phyloP scores from a whole-genome alignment of 2,113 vertebrate genomes.

The human region DNA sequence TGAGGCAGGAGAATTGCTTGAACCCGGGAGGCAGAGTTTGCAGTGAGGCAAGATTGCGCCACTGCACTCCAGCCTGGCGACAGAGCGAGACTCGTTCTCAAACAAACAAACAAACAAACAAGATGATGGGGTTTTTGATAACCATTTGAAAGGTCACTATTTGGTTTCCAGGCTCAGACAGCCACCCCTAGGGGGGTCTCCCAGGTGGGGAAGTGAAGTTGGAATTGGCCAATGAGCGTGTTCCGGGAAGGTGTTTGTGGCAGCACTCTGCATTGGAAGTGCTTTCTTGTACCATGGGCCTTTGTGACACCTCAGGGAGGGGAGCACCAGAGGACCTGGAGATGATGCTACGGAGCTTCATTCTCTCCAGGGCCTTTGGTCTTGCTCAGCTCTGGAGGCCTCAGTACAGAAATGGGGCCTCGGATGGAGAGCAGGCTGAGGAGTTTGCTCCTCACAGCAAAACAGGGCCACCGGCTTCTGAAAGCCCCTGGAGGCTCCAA shows the following conservation, averaged over 20 bases:
- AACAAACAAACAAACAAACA: too few species aligned
- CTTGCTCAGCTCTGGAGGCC: neutral
- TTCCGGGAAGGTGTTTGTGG: neutral
- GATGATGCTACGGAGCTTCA: accelerated
- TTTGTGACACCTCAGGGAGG: neutral
- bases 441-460: neutral
- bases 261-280: neutral
- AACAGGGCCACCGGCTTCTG: accelerated
- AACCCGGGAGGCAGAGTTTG: too few species aligned
- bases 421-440: accelerated
- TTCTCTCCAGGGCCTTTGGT: accelerated
- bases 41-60: accelerated
- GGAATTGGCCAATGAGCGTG: neutral
- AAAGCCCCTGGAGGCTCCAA: neutral
- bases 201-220: too few species aligned
- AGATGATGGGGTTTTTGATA: neutral
- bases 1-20: too few species aligned
- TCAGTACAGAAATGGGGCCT: neutral
- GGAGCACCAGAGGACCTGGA: too few species aligned
- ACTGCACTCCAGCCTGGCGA: too few species aligned
- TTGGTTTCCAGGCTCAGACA: neutral
- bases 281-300: accelerated
- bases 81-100: accelerated
- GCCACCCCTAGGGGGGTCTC: neutral
- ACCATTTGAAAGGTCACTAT: neutral